Evolutionary conservation across 2,888 invertebrate species (phyloP), one percentile per base, ranked within the genome.

Genomic region (Agrilus mali): DNA sequence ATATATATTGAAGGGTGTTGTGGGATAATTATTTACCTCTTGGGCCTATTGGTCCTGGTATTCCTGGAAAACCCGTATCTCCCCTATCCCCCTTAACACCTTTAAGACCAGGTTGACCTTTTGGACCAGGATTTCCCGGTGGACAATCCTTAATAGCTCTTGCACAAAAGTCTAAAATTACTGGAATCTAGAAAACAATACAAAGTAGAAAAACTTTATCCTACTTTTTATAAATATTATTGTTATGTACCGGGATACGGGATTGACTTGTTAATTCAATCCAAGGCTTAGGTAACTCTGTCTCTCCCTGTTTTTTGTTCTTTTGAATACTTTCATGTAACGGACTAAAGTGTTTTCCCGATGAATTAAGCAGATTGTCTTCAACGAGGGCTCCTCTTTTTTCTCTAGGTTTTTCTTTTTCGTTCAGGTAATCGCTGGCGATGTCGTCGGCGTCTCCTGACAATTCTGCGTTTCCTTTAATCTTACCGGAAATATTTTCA

Each of bases 211-310:
- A 4, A 20, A 20, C 20, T 20, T 20, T 7, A 6, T 6, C 6
- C 4, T 7, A 20, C 7, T 20, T 7, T 27, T 27, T 27, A 5
- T 10, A 10, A 27, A 27, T 5, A 10, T 4, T 8, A 27, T 27
- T 88, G 89, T 59, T 85, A 86, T 44, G 85, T 10, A 27, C 27
- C 59, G 89, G 86, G 53, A 90, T 86, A 53, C 88, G 77, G 32
- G 88, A 87, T 57, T 87, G 86, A 49, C 86, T 84, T 43, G 88
- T 87, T 51, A 90, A 66, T 83, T 88, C 89, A 51, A 89, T 81
- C 86, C 86, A 87, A 17, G 82, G 80, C 53, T 85, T 83, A 2
- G 80, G 83, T 0, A 80, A 83, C 1, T 81, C 79, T 0, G 80
- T 78, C 0, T 79, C 76, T 0, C 80, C 79, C 52, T 79, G 79